phyloP scores from a whole-genome alignment of 2,113 vertebrate genomes.

The Ameiurus melas region DNA sequence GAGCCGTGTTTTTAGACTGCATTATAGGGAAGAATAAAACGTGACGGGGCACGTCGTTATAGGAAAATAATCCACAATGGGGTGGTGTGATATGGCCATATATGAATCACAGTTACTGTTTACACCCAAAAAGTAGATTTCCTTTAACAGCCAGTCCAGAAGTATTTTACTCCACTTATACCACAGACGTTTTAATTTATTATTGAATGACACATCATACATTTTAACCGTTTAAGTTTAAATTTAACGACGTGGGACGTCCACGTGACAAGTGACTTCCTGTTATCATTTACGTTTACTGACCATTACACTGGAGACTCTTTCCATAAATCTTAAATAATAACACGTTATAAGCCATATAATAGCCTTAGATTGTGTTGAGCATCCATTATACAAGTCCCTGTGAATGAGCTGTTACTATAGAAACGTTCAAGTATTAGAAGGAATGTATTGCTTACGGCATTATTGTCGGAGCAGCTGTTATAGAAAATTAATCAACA shows the following conservation, averaged over 20 bases:
- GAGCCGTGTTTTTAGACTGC: not conserved
- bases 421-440: not conserved
- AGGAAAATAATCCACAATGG: not conserved
- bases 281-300: not conserved
- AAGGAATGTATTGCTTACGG: not conserved
- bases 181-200: not conserved
- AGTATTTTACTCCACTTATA: not conserved
- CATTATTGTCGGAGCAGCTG: not conserved
- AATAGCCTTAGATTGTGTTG: not conserved
- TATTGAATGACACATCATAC: not conserved
- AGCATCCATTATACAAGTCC: not conserved
- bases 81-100: not conserved
- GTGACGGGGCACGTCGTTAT: not conserved
- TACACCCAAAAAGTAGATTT: not conserved
- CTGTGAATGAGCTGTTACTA: not conserved
- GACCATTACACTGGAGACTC: not conserved
- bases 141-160: not conserved
- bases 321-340: not conserved
- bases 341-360: not conserved
- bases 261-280: not conserved
- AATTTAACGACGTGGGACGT: not conserved
- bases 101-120: not conserved
- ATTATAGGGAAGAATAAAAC: not conserved
- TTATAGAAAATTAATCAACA: not conserved
- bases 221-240: not conserved